phyloP scores from a whole-genome alignment of 2,113 vertebrate genomes.

The Morone chrysops region DNA sequence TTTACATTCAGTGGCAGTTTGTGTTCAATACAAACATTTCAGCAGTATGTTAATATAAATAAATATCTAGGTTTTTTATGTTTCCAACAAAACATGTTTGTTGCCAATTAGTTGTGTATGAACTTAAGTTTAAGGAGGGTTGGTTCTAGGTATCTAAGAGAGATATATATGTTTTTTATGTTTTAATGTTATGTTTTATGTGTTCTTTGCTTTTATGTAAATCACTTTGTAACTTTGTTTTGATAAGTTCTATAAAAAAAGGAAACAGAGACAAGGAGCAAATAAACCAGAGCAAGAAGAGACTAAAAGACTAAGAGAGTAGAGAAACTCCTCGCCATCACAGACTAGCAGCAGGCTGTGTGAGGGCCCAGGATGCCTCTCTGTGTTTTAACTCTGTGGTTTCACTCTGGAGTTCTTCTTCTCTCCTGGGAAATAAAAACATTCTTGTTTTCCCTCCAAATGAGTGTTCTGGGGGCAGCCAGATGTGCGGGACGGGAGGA shows the following conservation, averaged over 20 bases:
- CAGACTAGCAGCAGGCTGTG: slow-evolving; percentile 54
- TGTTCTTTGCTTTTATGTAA: too few relatives aligned
- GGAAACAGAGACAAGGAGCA: neutral
- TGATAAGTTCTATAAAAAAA: neutral
- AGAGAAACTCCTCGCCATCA: slow-evolving; percentile 34
- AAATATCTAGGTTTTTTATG: neutral
- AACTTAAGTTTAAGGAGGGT: neutral
- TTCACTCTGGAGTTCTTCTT: slow-evolving; percentile 76
- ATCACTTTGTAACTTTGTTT: too few relatives aligned
- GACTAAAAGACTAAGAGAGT: neutral
- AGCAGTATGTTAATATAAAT: neutral
- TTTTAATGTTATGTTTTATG: too few relatives aligned
- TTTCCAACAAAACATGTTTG: neutral
- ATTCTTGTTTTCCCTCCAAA: slow-evolving; percentile 84
- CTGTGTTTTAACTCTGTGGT: slow-evolving; percentile 76
- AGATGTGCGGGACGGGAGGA: slow-evolving; percentile 75
- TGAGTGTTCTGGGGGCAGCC: slow-evolving; percentile 77
- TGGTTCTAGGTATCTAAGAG: neutral
- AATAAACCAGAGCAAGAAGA: neutral
- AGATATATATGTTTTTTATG: too few relatives aligned
- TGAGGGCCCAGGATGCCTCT: slow-evolving; percentile 73
- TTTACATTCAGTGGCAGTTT: neutral
- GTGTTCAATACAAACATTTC: neutral
- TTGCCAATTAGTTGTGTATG: neutral
- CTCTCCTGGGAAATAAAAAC: slow-evolving; percentile 84